phyloP scores from a whole-genome alignment of 2,113 vertebrate species.

The Myrmecobius fasciatus region DNA sequence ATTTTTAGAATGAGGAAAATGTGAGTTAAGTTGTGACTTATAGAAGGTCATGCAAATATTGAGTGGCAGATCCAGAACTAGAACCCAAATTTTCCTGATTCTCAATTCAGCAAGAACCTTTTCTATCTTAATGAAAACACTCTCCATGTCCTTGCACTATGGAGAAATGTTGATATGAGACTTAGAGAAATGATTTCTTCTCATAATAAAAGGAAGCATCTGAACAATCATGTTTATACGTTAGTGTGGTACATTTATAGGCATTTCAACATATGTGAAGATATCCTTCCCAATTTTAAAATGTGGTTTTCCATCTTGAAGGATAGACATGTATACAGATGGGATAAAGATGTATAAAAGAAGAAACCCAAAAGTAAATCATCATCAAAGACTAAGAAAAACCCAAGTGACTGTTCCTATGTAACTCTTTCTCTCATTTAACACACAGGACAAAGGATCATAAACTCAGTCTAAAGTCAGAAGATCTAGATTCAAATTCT shows the following conservation, averaged over 20 bases:
- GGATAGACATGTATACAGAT: rapidly evolving
- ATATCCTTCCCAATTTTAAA: not conserved
- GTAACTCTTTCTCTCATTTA: not conserved
- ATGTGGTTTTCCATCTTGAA: not conserved
- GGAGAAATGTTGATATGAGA: not conserved
- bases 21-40: not conserved
- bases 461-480: not conserved
- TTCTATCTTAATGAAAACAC: not conserved
- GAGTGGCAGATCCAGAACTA: not conserved
- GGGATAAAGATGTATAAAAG: not conserved
- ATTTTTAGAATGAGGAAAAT: not conserved
- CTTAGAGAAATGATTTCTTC: not conserved
- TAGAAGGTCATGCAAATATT: not conserved
- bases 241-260: not conserved
- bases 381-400: not conserved
- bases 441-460: not conserved
- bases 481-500: not conserved
- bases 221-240: not conserved
- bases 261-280: no score
- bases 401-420: not conserved
- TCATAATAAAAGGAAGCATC: not conserved
- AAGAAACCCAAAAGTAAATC: not conserved
- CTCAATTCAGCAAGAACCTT: not conserved
- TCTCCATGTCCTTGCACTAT: not conserved
- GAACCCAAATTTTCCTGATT: not conserved